phyloP scores from a whole-genome alignment of 64 coral and sea anemone genomes.

The Montipora cactus region DNA sequence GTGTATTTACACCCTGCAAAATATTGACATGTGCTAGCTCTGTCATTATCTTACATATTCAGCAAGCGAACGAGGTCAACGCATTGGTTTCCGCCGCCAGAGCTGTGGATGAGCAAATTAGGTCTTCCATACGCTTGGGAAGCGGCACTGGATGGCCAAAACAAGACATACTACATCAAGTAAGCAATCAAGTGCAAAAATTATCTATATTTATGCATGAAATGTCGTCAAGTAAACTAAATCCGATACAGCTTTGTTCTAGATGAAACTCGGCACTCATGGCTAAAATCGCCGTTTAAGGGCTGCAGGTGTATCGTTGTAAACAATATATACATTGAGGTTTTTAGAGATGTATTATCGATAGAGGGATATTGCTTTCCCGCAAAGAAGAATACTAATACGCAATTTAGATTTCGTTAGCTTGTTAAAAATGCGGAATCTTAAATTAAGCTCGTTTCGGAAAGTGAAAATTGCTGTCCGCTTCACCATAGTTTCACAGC shows the following conservation, averaged over 20 bases:
- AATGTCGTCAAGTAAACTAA: not conserved
- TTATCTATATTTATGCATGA: not conserved
- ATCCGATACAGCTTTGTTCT: not conserved
- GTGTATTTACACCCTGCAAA: not conserved
- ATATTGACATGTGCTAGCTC: not conserved
- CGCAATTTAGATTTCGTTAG: not conserved
- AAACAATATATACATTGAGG: not conserved
- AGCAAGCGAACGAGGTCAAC: conserved; percentile 68
- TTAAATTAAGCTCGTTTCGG: too few species aligned
- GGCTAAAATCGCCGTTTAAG: not conserved
- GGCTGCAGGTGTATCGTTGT: not conserved
- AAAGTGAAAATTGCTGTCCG: too few species aligned
- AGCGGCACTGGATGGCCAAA: conserved; percentile 61
- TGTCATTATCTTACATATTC: not conserved
- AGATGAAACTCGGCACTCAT: not conserved
- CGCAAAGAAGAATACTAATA: not conserved
- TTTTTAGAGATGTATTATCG: not conserved
- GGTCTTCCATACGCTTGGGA: conserved; percentile 95
- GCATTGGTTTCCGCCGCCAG: conserved; percentile 89
- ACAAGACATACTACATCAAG: conserved; percentile 90
- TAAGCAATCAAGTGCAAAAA: conserved; percentile 35
- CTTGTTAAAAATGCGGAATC: too few species aligned
- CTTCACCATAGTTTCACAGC: too few species aligned
- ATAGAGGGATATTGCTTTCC: not conserved
- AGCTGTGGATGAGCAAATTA: conserved; percentile 87